Conservation (phyloP, 2,888 invertebrate species). For the Apotomis betuletana region DNA sequence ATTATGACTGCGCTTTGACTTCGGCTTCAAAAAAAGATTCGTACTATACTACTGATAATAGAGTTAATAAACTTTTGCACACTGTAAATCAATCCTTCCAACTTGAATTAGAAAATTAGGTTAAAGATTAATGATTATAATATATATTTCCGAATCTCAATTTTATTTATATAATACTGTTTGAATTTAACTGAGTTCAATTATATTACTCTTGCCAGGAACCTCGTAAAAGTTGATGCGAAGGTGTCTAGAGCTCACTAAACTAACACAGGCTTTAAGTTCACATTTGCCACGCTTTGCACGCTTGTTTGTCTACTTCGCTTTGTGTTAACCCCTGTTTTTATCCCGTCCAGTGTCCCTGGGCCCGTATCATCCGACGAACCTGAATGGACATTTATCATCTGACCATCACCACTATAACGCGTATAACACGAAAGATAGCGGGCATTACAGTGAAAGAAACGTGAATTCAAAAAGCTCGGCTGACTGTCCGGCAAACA, state of each 20-base stretch:
- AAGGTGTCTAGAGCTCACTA: slow-evolving; percentile 25
- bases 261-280: slow-evolving; percentile 52
- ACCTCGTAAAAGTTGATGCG: not conserved
- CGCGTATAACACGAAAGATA: slow-evolving; percentile 81
- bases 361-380: slow-evolving; percentile 79
- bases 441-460: slow-evolving; percentile 79
- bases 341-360: slow-evolving; percentile 76
- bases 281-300: slow-evolving; percentile 64
- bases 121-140: too few relatives aligned
- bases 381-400: slow-evolving; percentile 77
- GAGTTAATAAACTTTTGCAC: too few relatives aligned
- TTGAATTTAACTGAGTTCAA: not conserved
- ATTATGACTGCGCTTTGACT: too few relatives aligned
- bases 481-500: slow-evolving; percentile 78
- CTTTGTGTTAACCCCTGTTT: slow-evolving; percentile 75
- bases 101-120: too few relatives aligned
- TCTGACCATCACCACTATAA: slow-evolving; percentile 77
- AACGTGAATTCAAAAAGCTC: slow-evolving; percentile 72
- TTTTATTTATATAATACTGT: too few relatives aligned
- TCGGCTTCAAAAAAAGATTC: too few relatives aligned
- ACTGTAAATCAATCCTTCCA: too few relatives aligned
- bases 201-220: not conserved
- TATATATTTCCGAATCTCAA: too few relatives aligned
- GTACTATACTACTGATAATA: too few relatives aligned
- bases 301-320: slow-evolving; percentile 78